A percentile compares a stretch with the other conserved stretches of the same genome.
Conservation (phyloP, 1,140 invertebrate species). For the Lethrus apterus region DNA sequence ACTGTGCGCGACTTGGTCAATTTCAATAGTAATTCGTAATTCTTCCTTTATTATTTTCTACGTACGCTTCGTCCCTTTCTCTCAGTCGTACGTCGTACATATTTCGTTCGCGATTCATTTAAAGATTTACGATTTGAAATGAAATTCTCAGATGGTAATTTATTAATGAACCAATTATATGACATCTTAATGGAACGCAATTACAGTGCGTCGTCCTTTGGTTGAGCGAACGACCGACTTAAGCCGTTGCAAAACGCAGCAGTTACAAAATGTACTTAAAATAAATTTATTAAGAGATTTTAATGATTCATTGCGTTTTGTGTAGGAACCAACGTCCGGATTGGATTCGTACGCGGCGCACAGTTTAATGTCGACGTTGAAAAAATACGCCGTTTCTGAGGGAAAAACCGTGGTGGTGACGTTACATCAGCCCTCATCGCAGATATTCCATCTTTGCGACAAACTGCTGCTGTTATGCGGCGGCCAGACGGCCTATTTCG, state of each 20-base stretch:
- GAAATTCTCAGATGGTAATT: too few species aligned
- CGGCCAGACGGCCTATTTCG: constrained; percentile 75
- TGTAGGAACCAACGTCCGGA: constrained; percentile 78
- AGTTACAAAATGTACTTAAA: background rate
- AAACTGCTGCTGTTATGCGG: constrained; percentile 69
- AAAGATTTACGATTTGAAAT: too few species aligned
- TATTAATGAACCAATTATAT: too few species aligned
- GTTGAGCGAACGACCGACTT: background rate
- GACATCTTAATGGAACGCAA: too few species aligned
- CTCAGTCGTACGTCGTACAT: too few species aligned
- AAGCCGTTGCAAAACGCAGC: background rate
- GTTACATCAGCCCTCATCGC: constrained; percentile 81
- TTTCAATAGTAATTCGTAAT: too few species aligned
- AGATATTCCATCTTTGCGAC: constrained; percentile 84
- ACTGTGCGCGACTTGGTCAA: too few species aligned
- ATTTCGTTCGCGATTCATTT: too few species aligned
- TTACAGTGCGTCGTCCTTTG: background rate
- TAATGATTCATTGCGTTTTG: constrained; percentile 7
- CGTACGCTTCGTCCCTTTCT: too few species aligned
- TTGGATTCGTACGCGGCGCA: constrained; percentile 77
- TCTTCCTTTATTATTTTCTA: too few species aligned
- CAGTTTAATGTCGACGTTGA: constrained; percentile 65
- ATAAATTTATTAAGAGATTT: background rate
- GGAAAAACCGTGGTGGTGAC: constrained; percentile 76
- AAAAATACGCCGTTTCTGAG: constrained; percentile 67